Base-by-base conservation (phyloP, 2,888 invertebrate genomes). In the Blera fallax region DNA sequence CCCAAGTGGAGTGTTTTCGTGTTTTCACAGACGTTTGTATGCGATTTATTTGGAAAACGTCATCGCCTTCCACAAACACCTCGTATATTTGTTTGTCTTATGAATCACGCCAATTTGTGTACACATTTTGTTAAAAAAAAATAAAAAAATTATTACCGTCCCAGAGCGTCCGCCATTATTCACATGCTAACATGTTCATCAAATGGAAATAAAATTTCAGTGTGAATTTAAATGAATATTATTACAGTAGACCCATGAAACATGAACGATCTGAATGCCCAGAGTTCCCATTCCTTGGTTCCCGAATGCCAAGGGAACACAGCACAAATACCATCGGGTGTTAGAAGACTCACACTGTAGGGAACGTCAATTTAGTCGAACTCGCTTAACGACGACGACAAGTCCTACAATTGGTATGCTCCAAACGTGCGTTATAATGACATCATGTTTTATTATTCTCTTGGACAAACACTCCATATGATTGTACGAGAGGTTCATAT, bases 381-480 rank as follows among this genome's bases (percentile, higher is more conserved):
- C 21, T 40, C 6, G 52, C 16, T 11, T 50, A 18, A 40, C 21
- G 50, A 37, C 64, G 32, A 67, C 43, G 52, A 77, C 52, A 69
- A 65, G 32, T 70, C 24, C 24, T 60, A 54, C 48, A 62, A 77
- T 83, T 85, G 52, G 62, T 84, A 85, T 85, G 74, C 84, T 54
- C 50, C 48, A 43, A n/a, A 54, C 62, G 84, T 80, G 18, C 64
- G 64, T 48, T 76, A 24, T 80, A 85, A 85, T 80, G 84, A 85
- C 84, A 80, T 85, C 80, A 85, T 85, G 84, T 72, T 85, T 85
- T 85, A 80, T 85, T 85, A 76, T 85, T 85, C 80, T 80, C 84
- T 80, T 80, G 56, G 80, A 70, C 70, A 80, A 80, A 70, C 74
- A 84, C 50, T 70, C 64, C 4, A 45, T 40, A 32, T 37, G 48